Base-by-base conservation (phyloP, 1,140 invertebrate species). In the Phymastichus coffea region DNA sequence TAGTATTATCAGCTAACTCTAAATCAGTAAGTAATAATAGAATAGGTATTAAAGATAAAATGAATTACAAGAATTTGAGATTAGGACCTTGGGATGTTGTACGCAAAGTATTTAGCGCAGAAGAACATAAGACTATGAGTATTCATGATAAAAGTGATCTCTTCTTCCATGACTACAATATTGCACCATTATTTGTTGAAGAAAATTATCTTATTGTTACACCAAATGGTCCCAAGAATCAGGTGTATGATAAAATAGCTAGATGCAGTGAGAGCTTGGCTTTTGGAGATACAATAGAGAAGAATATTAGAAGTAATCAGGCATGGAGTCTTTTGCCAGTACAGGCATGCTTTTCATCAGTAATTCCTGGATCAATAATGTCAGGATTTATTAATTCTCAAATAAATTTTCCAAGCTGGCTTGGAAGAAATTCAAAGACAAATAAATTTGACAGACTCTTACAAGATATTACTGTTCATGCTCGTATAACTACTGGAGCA, bases 91-190 rank as follows among this genome's bases (percentile, higher is more conserved):
- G 97, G 90, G 96, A 99, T 67, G 94, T 96, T 1, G 83, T 91
- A 40, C 84, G 88, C 30, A 93, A 92, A 76, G 92, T 98, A 2
- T 98, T 99, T 75, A 88, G 87, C 23, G 82, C 86, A 19, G 85
- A 89, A 33, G 91, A 95, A 53, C 89, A 94, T 64, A 88, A 88
- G 66, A 83, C 79, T 1, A 97, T 95, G 92, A 86, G 78, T 14
- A 80, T 95, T 2, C 80, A 87, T 66, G 93, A 98, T 67, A 97
- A 95, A 78, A 88, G 87, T 43, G 90, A 93, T 71, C 77, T 99
- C 37, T 99, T 99, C 79, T 99, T 99, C 79, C 88, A 94, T 64
- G 98, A 99, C 81, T 99, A 99, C 78, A 95, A 87, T 70, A 85
- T 99, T 57, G 88, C 88, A 4, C 93, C 96, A 8, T 81, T 99